These are phyloP conservation scores for Vulpes ferrilata DNA, from an alignment of 2,113 vertebrate genomes.

Conservation along the genomic window DNA sequence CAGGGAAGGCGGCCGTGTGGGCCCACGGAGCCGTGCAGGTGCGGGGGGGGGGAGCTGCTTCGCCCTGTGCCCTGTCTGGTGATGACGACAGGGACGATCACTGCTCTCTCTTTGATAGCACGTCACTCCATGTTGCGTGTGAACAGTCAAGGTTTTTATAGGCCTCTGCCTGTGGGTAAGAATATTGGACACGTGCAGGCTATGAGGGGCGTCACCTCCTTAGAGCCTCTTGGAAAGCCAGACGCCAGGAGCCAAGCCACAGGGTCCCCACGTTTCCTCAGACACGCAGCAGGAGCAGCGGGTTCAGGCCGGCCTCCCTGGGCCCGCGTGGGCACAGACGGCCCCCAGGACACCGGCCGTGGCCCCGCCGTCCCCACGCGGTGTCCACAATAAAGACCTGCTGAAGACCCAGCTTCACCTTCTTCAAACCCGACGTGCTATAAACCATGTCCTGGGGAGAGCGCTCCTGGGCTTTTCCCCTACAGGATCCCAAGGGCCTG, in stretches of 20 bases:
- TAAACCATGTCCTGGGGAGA: background rate
- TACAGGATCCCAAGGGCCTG: too few species aligned
- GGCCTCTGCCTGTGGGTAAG: too few species aligned
- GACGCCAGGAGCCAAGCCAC: background rate
- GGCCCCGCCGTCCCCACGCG: too few species aligned
- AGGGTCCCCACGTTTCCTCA: background rate
- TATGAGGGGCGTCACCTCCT: background rate
- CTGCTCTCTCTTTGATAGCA: background rate
- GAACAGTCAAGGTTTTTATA: fast-evolving
- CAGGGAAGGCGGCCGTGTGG: background rate
- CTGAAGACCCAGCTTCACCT: background rate
- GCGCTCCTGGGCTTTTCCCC: background rate
- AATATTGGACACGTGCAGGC: background rate
- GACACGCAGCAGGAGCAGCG: background rate
- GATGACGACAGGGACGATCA: background rate
- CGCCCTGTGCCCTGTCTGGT: too few species aligned
- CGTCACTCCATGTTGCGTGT: too few species aligned
- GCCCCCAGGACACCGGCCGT: fast-evolving
- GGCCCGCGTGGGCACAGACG: fast-evolving
- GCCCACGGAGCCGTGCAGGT: background rate
- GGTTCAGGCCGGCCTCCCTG: background rate
- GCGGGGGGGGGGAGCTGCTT: background rate
- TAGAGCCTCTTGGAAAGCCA: background rate
- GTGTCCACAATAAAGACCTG: too few species aligned
- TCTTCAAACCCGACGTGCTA: background rate